Conservation (phyloP, 53 echinoderm and acorn worm genomes). For the Glandiceps talaboti region DNA sequence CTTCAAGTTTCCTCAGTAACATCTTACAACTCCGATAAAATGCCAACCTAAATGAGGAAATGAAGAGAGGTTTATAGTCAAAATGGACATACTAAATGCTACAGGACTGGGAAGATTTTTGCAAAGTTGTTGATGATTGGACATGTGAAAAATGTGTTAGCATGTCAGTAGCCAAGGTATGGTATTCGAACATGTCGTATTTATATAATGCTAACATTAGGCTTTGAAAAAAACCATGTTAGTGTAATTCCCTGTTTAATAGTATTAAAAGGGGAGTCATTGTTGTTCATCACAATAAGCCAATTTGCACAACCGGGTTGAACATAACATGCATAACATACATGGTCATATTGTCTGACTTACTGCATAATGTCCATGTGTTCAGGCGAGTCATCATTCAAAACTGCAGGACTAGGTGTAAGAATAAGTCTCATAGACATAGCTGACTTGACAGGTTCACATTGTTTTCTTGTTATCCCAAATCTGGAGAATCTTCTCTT, state of each 20-base stretch:
- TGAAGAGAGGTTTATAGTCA: too few species aligned
- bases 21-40: slow-evolving; percentile 16
- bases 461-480: background rate
- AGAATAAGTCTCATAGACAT: background rate
- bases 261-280: too few species aligned
- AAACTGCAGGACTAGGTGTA: background rate
- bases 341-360: background rate
- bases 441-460: background rate
- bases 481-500: background rate
- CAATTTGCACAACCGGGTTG: background rate
- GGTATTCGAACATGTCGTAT: too few species aligned
- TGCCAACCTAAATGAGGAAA: slow-evolving; percentile 34
- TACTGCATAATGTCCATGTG: background rate
- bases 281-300: too few species aligned
- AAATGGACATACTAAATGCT: too few species aligned
- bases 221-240: too few species aligned
- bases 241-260: too few species aligned
- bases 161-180: too few species aligned
- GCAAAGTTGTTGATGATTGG: too few species aligned
- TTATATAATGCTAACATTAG: too few species aligned
- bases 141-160: too few species aligned
- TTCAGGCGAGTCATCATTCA: background rate
- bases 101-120: too few species aligned
- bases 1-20: slow-evolving; percentile 36
- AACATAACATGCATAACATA: background rate